These are phyloP conservation scores for Ifrita kowaldi DNA, from an alignment of 2,113 vertebrate genomes.

Conservation along the genomic window DNA sequence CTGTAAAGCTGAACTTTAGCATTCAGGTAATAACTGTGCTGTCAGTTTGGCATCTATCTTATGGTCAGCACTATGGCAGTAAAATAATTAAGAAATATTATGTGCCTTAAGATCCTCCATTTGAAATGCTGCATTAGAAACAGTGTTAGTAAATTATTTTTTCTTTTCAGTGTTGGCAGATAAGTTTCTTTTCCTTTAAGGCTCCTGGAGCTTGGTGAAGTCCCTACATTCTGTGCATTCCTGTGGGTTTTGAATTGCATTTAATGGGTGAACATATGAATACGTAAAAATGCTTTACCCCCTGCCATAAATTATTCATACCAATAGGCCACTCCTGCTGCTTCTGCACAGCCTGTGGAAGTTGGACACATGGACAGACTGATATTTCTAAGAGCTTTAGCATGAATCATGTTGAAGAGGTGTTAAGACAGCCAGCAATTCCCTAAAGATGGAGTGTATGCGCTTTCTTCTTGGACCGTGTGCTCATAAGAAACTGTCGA, in stretches of 20 bases:
- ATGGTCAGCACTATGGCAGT: neutral
- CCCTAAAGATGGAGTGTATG: neutral
- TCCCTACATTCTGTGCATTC: slow-evolving; percentile 40
- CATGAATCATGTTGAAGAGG: slow-evolving; percentile 9
- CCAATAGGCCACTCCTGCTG: neutral
- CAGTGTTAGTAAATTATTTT: neutral
- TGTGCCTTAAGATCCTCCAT: neutral
- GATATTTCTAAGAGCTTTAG: neutral
- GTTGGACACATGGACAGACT: neutral
- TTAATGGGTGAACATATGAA: slow-evolving; percentile 37
- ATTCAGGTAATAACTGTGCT: neutral
- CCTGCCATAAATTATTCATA: slow-evolving; percentile 43
- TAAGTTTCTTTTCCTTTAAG: slow-evolving; percentile 22
- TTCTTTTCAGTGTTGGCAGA: neutral
- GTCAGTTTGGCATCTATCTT: slow-evolving; percentile 1
- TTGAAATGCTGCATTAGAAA: neutral
- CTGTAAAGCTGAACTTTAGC: neutral
- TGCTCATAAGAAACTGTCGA: neutral
- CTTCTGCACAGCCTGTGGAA: neutral
- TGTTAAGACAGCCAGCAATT: neutral
- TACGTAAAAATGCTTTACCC: slow-evolving; percentile 1
- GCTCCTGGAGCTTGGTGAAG: neutral
- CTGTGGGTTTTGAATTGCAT: slow-evolving; percentile 25
- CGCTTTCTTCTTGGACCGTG: neutral
- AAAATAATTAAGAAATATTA: slow-evolving; percentile 37